Evolutionary conservation across 2,797 vertebrate species (phyloP).

Genomic region (Anabas testudineus): DNA sequence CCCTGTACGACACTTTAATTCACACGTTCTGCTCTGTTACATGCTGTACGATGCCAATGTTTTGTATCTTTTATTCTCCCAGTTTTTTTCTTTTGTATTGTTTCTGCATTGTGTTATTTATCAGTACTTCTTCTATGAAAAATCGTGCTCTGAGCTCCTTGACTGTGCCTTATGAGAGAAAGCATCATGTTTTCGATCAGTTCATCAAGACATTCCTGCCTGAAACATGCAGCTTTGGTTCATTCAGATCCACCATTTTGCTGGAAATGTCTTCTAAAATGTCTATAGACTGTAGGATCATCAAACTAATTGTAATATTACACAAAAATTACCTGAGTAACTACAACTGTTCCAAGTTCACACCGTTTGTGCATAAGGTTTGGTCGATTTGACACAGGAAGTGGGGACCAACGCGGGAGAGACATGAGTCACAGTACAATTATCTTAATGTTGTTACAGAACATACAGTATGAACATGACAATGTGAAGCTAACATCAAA

Average conservation of each 20-base stretch:
- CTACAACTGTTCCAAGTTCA: too few species aligned
- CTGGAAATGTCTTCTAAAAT: not conserved
- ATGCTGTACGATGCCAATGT: conserved; percentile 52
- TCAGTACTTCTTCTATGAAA: conserved; percentile 23
- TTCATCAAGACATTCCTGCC: conserved; percentile 32
- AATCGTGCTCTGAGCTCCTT: conserved; percentile 12
- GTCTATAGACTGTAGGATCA: not conserved
- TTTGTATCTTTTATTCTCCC: conserved; percentile 25
- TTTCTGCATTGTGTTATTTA: conserved; percentile 51
- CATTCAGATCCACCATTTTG: not conserved
- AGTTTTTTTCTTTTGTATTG: not conserved
- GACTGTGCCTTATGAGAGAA: conserved; percentile 26
- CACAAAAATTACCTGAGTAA: too few species aligned
- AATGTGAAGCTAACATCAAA: too few species aligned
- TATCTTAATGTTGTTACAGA: too few species aligned
- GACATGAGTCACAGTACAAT: too few species aligned
- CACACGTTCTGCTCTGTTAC: conserved; percentile 50
- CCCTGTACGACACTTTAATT: not conserved
- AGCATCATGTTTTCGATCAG: not conserved
- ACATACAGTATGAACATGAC: too few species aligned
- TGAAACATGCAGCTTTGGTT: conserved; percentile 33
- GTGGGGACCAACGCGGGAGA: too few species aligned
- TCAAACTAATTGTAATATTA: too few species aligned
- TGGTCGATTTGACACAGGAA: too few species aligned
- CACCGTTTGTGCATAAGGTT: too few species aligned